These are phyloP conservation scores for Oligia strigilis DNA, from an alignment of 2,888 invertebrate species.

Conservation along the genomic window DNA sequence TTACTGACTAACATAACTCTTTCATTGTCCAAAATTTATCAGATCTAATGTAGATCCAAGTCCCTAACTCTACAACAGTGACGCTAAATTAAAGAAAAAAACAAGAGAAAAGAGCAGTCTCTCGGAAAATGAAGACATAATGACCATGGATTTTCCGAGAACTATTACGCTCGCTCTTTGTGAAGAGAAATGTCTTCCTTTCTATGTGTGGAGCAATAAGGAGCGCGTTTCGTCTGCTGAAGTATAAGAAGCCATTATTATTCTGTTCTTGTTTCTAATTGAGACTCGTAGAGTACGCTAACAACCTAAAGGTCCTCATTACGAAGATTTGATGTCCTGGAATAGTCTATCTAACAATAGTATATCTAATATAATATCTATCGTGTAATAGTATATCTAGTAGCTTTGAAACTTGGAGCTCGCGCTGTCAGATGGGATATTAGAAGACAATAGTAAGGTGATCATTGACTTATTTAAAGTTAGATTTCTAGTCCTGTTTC, in stretches of 20 bases:
- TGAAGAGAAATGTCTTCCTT: constrained; percentile 29
- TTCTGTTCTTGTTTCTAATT: constrained; percentile 35
- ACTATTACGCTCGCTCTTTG: constrained; percentile 22
- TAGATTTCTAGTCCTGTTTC: neutral
- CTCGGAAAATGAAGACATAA: constrained; percentile 29
- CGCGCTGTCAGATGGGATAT: neutral
- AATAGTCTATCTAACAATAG: neutral
- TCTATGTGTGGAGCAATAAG: constrained; percentile 23
- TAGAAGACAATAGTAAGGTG: neutral
- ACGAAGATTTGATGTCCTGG: constrained; percentile 10
- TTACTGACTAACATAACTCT: neutral
- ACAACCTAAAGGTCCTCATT: constrained; percentile 2
- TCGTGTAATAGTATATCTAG: too few species aligned
- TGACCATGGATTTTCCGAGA: constrained; percentile 41
- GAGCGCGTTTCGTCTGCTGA: constrained; percentile 15
- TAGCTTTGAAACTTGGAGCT: neutral
- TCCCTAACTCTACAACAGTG: neutral
- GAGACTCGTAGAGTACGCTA: constrained; percentile 24
- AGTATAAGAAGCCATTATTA: constrained; percentile 29
- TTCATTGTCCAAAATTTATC: too few species aligned
- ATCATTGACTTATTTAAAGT: neutral
- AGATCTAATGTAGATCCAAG: too few species aligned
- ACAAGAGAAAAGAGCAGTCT: constrained; percentile 18
- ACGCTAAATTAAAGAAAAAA: neutral
- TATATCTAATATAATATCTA: too few species aligned